These are phyloP conservation scores for Manis pentadactyla DNA, from an alignment of 2,797 vertebrate genomes.

Conservation along the genomic window DNA sequence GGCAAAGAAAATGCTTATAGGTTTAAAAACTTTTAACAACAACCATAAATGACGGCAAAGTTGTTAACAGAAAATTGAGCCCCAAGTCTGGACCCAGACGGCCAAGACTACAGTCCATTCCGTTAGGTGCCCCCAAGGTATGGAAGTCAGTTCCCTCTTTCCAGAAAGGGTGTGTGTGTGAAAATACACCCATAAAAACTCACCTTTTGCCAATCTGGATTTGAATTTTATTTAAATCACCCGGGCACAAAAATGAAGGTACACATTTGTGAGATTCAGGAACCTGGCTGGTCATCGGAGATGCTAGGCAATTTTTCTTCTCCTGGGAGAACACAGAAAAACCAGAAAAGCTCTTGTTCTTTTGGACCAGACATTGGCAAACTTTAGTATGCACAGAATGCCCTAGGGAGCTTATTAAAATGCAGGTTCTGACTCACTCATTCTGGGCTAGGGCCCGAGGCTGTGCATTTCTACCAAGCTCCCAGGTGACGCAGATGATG, in stretches of 20 bases:
- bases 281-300: rapidly evolving
- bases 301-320: neutral
- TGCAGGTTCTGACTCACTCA: rapidly evolving
- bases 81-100: neutral
- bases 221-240: neutral
- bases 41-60: neutral
- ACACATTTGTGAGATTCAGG: neutral
- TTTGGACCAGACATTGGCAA: neutral
- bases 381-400: rapidly evolving
- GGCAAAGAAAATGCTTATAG: neutral
- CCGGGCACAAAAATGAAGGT: neutral
- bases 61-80: neutral
- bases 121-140: neutral
- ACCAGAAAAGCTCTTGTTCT: too few species aligned
- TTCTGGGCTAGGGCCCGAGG: neutral
- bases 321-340: neutral
- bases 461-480: neutral
- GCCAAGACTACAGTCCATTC: rapidly evolving
- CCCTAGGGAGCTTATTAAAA: too few species aligned
- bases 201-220: neutral
- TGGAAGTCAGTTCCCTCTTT: neutral
- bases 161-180: neutral
- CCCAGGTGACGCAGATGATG: rapidly evolving
- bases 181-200: neutral
- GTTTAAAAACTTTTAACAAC: neutral